Conservation (phyloP, 2,888 invertebrate species). For the Branchellion lobata region DNA sequence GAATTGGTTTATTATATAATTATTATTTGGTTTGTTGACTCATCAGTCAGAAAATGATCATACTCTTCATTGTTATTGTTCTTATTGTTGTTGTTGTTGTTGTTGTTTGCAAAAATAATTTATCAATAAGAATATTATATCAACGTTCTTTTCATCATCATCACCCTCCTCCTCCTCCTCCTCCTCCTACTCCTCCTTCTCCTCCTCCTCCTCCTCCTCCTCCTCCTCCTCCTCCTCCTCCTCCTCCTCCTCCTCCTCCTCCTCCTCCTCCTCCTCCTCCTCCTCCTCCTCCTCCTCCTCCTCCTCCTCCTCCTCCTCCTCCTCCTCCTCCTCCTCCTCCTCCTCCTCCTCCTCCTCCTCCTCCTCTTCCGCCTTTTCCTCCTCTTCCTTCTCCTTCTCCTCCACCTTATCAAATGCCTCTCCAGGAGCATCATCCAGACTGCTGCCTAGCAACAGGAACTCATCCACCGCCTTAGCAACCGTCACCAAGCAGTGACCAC, state of each 20-base stretch:
- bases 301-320: conserved; percentile 18
- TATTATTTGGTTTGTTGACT: too few species aligned
- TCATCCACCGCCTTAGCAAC: conserved; percentile 74
- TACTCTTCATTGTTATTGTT: too few species aligned
- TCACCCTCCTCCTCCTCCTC: too few species aligned
- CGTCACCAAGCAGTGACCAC: conserved; percentile 79
- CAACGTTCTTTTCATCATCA: too few species aligned
- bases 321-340: not conserved
- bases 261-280: not conserved
- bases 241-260: not conserved
- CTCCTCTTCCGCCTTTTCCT: too few species aligned
- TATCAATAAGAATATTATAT: not conserved
- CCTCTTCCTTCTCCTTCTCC: too few species aligned
- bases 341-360: too few species aligned
- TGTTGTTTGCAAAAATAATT: not conserved
- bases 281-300: conserved; percentile 28
- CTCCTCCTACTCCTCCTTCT: too few species aligned
- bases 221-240: not conserved
- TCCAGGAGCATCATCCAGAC: conserved; percentile 84
- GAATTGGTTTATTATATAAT: too few species aligned
- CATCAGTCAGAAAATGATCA: too few species aligned
- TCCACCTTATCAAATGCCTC: conserved; percentile 86
- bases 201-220: too few species aligned
- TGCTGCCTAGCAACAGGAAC: conserved; percentile 78
- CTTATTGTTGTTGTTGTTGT: too few species aligned